Conservation (phyloP, 92 coral and sea anemone genomes). For the Meandrina meandrites region DNA sequence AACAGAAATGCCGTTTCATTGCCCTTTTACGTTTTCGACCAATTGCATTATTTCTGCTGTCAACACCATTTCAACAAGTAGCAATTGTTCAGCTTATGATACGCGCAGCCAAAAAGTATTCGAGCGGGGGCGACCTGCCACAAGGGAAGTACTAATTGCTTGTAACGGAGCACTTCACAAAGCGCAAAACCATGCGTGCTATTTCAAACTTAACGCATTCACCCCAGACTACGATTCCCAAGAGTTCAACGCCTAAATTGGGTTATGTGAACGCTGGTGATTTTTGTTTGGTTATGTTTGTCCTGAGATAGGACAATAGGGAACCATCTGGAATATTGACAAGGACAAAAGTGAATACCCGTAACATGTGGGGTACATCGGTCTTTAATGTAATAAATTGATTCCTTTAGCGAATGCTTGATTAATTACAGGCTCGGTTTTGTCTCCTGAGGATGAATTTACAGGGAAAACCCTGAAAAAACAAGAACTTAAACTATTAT, state of each 20-base stretch:
- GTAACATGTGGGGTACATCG: constrained; percentile 46
- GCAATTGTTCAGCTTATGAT: constrained; percentile 66
- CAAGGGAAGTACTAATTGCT: constrained; percentile 75
- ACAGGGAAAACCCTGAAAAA: constrained; percentile 77
- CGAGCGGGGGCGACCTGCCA: constrained; percentile 64
- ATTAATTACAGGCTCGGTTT: constrained; percentile 22
- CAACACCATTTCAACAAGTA: constrained; percentile 91
- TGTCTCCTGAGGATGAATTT: constrained; percentile 3
- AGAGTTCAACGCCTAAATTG: constrained; percentile 18
- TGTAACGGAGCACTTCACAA: constrained; percentile 55
- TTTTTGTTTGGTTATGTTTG: constrained; percentile 31
- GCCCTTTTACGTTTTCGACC: constrained; percentile 73
- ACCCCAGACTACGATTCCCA: constrained; percentile 22
- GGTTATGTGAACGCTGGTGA: constrained; percentile 11
- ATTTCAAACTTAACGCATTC: not conserved
- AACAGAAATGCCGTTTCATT: constrained; percentile 69
- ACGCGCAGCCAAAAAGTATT: constrained; percentile 59
- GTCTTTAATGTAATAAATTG: constrained; percentile 37
- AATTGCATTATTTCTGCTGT: constrained; percentile 83
- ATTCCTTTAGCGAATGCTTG: constrained; percentile 25
- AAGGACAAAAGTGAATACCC: constrained; percentile 33
- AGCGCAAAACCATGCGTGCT: constrained; percentile 80
- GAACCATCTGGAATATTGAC: constrained; percentile 47
- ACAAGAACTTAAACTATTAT: constrained; percentile 56
- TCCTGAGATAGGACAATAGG: constrained; percentile 26